Evolutionary conservation across 2,113 vertebrate genomes (phyloP).

Genomic region (Pteruthius melanotis): DNA sequence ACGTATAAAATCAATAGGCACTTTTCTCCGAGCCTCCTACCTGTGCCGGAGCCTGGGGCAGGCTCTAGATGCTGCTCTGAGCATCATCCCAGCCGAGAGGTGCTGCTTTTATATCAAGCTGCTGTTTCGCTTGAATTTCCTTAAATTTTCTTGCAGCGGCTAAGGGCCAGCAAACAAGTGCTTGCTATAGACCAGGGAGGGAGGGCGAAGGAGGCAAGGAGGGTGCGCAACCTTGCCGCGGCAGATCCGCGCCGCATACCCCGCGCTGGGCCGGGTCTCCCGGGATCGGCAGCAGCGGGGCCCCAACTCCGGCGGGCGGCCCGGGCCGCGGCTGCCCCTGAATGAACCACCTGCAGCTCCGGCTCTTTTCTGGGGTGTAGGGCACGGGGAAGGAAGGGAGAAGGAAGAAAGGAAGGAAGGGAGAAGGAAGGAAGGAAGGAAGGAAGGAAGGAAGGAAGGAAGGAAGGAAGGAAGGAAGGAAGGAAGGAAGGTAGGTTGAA

Average conservation of each 20-base stretch:
- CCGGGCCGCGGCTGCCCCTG: neutral
- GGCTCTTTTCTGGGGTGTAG: no score
- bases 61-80: neutral
- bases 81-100: neutral
- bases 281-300: no score
- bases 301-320: fast-evolving
- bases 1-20: neutral
- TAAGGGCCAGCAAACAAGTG: fast-evolving
- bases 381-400: fast-evolving
- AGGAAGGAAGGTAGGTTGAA: neutral
- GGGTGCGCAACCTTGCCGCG: fast-evolving
- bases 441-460: neutral
- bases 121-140: neutral
- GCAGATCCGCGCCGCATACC: no score
- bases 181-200: no score
- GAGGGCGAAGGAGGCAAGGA: no score
- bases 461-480: neutral
- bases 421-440: neutral
- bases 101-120: neutral
- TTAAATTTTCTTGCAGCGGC: neutral
- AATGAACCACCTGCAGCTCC: neutral
- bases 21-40: neutral
- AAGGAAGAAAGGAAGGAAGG: neutral
- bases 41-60: neutral
- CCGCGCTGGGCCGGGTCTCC: no score